Percentiles rank a stretch among this genome's conserved stretches.
Conservation (phyloP, 2,113 vertebrate species). For the Ochotona princeps region DNA sequence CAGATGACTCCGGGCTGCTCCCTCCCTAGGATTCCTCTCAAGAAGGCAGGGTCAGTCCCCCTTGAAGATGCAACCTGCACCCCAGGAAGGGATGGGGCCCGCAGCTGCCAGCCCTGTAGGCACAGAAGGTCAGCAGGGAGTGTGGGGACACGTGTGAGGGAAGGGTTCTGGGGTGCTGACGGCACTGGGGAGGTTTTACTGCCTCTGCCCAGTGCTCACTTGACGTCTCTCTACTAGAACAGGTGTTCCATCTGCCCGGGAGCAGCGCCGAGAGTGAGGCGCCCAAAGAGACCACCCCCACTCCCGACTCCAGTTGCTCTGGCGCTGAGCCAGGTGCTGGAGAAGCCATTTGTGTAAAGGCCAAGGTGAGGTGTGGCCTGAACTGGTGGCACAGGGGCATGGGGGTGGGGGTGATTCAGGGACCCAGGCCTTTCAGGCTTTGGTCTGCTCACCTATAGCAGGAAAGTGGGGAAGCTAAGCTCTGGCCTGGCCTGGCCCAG, state of each 20-base stretch:
- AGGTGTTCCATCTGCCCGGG: no score
- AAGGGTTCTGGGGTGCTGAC: no score
- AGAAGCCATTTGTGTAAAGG: background rate
- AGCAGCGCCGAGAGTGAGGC: background rate
- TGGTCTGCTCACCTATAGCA: background rate
- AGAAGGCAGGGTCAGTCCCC: no score
- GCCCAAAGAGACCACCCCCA: background rate
- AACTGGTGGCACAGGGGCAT: background rate
- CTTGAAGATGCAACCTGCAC: background rate
- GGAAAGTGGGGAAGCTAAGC: no score
- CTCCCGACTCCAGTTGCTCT: no score
- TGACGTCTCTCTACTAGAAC: no score
- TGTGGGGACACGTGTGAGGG: no score
- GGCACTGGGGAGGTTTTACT: background rate
- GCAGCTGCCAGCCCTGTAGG: background rate
- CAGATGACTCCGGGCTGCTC: background rate
- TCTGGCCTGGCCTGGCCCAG: no score
- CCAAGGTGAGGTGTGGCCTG: rapidly evolving
- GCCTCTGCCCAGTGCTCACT: no score
- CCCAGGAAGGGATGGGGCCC: no score
- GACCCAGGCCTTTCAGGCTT: background rate
- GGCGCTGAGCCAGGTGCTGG: background rate
- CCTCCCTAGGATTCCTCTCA: no score
- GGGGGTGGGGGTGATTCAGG: background rate
- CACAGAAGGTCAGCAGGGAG: no score